Conservation (phyloP, 2,888 invertebrate species). For the Drosophila neutralis region DNA sequence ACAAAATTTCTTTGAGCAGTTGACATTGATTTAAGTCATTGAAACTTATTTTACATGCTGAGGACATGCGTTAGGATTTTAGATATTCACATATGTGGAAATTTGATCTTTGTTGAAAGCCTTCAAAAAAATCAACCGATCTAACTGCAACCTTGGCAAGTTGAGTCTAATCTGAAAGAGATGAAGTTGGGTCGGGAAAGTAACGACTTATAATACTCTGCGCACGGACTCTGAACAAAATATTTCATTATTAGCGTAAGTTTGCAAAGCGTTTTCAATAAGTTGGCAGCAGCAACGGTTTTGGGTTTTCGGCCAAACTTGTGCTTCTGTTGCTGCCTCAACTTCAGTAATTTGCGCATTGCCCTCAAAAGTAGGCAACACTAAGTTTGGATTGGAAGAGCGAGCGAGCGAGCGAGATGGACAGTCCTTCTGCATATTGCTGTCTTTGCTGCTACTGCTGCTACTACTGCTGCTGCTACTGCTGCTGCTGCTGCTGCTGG, state of each 20-base stretch:
- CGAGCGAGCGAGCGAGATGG: not conserved
- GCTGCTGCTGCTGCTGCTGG: conserved; percentile 11
- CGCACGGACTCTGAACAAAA: conserved; percentile 14
- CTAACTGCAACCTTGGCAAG: not conserved
- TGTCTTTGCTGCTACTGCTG: not conserved
- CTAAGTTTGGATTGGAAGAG: conserved; percentile 8
- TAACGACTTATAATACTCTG: conserved; percentile 8
- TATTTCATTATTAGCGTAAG: conserved; percentile 38
- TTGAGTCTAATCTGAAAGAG: not conserved
- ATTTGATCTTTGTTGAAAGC: not conserved
- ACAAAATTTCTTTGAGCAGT: too few species aligned
- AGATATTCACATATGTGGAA: not conserved
- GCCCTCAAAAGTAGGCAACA: conserved; percentile 49
- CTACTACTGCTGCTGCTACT: not conserved
- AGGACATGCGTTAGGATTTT: not conserved
- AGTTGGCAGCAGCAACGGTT: conserved; percentile 43
- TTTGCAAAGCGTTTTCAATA: conserved; percentile 54
- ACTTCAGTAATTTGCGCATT: conserved; percentile 45
- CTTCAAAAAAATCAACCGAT: not conserved
- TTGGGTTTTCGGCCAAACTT: conserved; percentile 40
- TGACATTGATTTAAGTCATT: too few species aligned
- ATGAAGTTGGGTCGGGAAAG: not conserved
- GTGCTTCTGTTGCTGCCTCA: conserved; percentile 9
- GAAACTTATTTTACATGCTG: not conserved
- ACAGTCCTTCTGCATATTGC: conserved; percentile 15